Evolutionary conservation across 2,888 invertebrate species (phyloP).

Genomic region (Lasioglossum vierecki): DNA sequence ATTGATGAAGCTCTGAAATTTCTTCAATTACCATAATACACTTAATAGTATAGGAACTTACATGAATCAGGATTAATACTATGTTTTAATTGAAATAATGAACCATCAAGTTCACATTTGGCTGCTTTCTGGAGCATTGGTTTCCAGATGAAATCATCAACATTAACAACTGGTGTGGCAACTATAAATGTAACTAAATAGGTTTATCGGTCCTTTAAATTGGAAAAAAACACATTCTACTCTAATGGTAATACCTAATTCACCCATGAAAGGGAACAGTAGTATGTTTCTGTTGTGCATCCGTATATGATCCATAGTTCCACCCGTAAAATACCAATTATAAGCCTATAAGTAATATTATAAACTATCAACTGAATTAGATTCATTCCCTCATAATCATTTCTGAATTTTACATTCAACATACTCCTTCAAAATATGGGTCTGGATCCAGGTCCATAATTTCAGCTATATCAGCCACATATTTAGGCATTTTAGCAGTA

Average conservation of each 20-base stretch:
- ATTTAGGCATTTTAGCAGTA: slow-evolving; percentile 72
- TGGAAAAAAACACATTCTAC: background rate
- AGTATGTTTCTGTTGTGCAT: slow-evolving; percentile 72
- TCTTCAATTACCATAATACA: background rate
- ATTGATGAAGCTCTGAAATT: slow-evolving; percentile 14
- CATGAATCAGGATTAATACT: slow-evolving; percentile 61
- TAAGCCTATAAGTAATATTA: slow-evolving; percentile 73
- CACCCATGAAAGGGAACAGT: slow-evolving; percentile 79
- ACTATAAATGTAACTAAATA: slow-evolving; percentile 68
- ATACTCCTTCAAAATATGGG: slow-evolving; percentile 80
- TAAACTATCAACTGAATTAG: background rate
- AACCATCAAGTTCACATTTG: slow-evolving; percentile 70
- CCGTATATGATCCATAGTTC: slow-evolving; percentile 71
- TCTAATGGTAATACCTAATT: slow-evolving; percentile 73
- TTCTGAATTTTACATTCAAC: slow-evolving; percentile 12
- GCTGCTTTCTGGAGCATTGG: slow-evolving; percentile 73
- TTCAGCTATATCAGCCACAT: slow-evolving; percentile 77
- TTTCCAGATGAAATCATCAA: slow-evolving; percentile 74
- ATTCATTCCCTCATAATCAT: background rate
- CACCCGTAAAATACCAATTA: slow-evolving; percentile 82
- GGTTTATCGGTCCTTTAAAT: slow-evolving; percentile 4
- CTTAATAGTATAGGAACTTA: slow-evolving; percentile 55
- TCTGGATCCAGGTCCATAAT: slow-evolving; percentile 80
- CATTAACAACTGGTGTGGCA: slow-evolving; percentile 69
- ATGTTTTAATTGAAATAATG: slow-evolving; percentile 73